These are phyloP conservation scores for Prorops nasuta DNA, from an alignment of 1,140 invertebrate genomes.

Conservation along the genomic window DNA sequence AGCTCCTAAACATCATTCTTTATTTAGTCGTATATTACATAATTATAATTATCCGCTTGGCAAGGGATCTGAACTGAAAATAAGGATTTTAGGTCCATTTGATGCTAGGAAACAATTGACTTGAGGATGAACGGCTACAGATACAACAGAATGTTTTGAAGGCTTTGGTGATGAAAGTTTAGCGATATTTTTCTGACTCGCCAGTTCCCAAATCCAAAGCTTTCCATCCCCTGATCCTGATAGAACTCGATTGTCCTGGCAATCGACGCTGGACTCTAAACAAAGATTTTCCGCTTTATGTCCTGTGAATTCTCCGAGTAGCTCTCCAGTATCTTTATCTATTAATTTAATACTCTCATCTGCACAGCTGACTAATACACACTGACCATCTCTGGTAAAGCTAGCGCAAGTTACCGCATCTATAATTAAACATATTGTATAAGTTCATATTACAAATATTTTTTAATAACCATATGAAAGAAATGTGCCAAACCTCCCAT, in stretches of 20 bases:
- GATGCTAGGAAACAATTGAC: slow-evolving; percentile 67
- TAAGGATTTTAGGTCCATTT: slow-evolving; percentile 64
- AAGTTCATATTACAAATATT: neutral
- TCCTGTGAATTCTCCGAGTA: slow-evolving; percentile 77
- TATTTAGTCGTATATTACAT: too few relatives aligned
- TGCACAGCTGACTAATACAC: slow-evolving; percentile 78
- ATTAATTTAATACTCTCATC: slow-evolving; percentile 81
- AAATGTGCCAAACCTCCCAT: slow-evolving; percentile 70
- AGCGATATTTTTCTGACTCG: slow-evolving; percentile 66
- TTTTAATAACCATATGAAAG: slow-evolving; percentile 2
- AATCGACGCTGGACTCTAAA: slow-evolving; percentile 82
- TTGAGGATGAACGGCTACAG: slow-evolving; percentile 71
- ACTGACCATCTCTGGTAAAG: slow-evolving; percentile 84
- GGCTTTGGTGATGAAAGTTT: slow-evolving; percentile 53
- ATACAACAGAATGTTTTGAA: slow-evolving; percentile 47
- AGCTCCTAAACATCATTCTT: too few relatives aligned
- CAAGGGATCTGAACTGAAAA: slow-evolving; percentile 61
- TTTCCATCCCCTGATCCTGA: slow-evolving; percentile 85
- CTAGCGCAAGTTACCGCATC: slow-evolving; percentile 72
- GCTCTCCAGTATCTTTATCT: slow-evolving; percentile 84
- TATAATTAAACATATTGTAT: slow-evolving; percentile 40
- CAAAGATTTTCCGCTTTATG: slow-evolving; percentile 77
- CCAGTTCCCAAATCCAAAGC: slow-evolving; percentile 86
- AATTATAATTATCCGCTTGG: too few relatives aligned
- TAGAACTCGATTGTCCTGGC: slow-evolving; percentile 78